Base-by-base conservation (phyloP, 2,797 vertebrate species). In the Mionectes olivaceus region DNA sequence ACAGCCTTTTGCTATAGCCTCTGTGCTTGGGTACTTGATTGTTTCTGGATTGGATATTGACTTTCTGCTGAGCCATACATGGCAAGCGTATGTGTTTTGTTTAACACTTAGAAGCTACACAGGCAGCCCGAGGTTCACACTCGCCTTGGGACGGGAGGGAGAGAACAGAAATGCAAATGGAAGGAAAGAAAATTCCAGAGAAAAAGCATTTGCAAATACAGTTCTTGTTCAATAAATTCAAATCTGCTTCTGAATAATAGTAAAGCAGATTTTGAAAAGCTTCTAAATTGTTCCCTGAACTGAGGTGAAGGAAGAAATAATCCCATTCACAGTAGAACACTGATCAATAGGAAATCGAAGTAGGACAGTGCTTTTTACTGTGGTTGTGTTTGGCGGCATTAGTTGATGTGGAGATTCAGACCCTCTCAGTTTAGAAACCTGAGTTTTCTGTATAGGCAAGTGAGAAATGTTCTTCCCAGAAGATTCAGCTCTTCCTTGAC, bases 1-100 rank as follows among this genome's bases (percentile, higher is more conserved):
- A 64, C 35, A 49, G 50, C 43, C 39, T 69, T 87, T 86, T 88
- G 33, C 63, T 84, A 3, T 18, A 86, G 50, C n/a, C 23, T 88
- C 32, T 70, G 50, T 86, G 33, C 57, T 88, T 93, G 80, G 61
- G 47, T 87, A 64, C 88, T 84, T 87, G 91, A 93, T 92, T 89
- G 78, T 57, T 94, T 35, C 80, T 91, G 83, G 77, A 83, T 86
- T 67, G 50, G 28, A 32, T 95, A 91, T 93, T 84, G 90, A 93
- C 90, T 90, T 91, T 86, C 80, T 94, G 61, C 82, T 86, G 89
- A 83, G 73, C 55, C 65, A 78, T 69, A 46, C 35, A 10, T 17
- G 55, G 87, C 65, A 68, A 88, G 50, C 57, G 75, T 64, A 57
- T 81, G 68, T 57, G 73, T 89, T 95, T 92, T 91, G 69, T 86